Percentiles rank a stretch among this genome's conserved stretches.
These are phyloP conservation scores for Hydroisotoma schaefferi DNA, from an alignment of 2,888 invertebrate genomes.

Conservation along the genomic window DNA sequence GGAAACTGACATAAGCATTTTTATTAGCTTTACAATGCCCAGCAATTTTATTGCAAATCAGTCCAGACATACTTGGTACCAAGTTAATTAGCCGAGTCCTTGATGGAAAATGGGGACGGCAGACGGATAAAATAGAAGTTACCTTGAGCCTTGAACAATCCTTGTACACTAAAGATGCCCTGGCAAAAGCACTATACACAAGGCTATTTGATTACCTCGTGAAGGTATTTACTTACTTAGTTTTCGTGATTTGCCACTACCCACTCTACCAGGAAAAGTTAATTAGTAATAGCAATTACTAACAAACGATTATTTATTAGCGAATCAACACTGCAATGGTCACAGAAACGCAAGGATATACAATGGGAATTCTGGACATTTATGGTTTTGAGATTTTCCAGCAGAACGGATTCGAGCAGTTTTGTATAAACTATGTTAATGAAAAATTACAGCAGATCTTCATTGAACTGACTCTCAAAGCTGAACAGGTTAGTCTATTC, in stretches of 20 bases:
- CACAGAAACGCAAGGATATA: constrained; percentile 54
- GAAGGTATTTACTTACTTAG: constrained; percentile 51
- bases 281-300: neutral
- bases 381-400: constrained; percentile 70
- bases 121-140: constrained; percentile 63
- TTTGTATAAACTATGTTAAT: constrained; percentile 63
- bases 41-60: constrained; percentile 61
- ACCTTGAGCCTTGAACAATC: constrained; percentile 64
- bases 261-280: neutral
- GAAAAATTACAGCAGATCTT: constrained; percentile 70
- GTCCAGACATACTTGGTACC: constrained; percentile 56
- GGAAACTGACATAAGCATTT: too few relatives aligned
- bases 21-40: constrained; percentile 63
- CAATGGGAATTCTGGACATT: constrained; percentile 65
- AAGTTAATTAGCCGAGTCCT: constrained; percentile 63
- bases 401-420: constrained; percentile 63
- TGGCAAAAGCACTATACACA: constrained; percentile 64
- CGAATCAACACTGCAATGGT: constrained; percentile 63
- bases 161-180: constrained; percentile 62
- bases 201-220: constrained; percentile 64
- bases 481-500: constrained; percentile 67
- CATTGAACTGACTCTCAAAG: constrained; percentile 66
- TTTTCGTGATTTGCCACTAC: too few relatives aligned
- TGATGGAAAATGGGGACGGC: constrained; percentile 66
- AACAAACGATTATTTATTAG: constrained; percentile 54